Conservation (phyloP, 1,140 invertebrate genomes). For the Paraescarpia echinospica region DNA sequence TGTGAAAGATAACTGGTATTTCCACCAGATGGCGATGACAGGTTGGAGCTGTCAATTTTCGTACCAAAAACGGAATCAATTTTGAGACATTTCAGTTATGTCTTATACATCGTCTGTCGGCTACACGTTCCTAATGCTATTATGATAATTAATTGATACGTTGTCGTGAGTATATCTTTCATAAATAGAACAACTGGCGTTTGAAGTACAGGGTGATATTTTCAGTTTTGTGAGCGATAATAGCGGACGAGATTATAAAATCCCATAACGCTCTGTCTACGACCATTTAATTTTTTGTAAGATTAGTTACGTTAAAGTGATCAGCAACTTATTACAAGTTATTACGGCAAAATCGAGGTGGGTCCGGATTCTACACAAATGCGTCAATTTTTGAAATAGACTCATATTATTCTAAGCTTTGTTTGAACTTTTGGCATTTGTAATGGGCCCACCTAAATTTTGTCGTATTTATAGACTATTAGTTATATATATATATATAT, state of each 20-base stretch:
- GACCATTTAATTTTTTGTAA: too few relatives aligned
- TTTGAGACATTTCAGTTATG: background rate
- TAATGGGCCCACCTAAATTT: too few relatives aligned
- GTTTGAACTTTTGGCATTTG: too few relatives aligned
- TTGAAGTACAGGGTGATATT: background rate
- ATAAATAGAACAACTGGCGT: background rate
- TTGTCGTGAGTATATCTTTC: background rate
- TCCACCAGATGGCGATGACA: background rate
- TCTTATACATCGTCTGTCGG: background rate
- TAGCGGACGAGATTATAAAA: background rate
- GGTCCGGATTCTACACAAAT: too few relatives aligned
- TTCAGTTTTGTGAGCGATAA: background rate
- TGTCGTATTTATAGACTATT: too few relatives aligned
- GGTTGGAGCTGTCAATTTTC: background rate
- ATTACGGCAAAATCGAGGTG: too few relatives aligned
- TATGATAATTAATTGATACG: background rate
- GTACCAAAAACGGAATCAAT: background rate
- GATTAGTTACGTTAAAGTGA: too few relatives aligned
- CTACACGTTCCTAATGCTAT: background rate
- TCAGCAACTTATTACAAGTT: too few relatives aligned
- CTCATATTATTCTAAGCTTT: too few relatives aligned
- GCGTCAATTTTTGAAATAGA: too few relatives aligned
- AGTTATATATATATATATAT: too few relatives aligned
- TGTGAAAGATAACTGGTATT: background rate
- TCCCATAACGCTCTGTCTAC: too few relatives aligned